Percentiles rank a stretch among this genome's conserved stretches.
These are phyloP conservation scores for Catharus ustulatus DNA, from an alignment of 2,797 vertebrate species.

Conservation along the genomic window DNA sequence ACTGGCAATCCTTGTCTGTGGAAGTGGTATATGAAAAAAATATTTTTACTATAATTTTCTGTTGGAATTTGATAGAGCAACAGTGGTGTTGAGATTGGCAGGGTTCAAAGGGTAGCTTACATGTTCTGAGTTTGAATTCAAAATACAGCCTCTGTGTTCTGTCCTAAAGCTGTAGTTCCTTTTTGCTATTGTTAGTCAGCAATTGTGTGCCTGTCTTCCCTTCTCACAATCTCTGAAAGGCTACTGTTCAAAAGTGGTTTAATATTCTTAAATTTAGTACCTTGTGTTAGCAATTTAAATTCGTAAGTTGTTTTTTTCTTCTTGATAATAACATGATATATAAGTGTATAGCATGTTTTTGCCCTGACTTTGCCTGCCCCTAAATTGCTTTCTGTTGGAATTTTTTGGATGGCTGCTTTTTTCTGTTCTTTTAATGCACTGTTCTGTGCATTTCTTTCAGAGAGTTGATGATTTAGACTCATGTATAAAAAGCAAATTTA, in stretches of 20 bases:
- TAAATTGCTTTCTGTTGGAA: not conserved
- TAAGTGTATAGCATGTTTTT: not conserved
- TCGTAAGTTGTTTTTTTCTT: not conserved
- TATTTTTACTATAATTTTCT: not conserved
- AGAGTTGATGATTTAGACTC: not conserved
- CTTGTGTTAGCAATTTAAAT: not conserved
- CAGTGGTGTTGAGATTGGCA: not conserved
- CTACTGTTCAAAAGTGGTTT: not conserved
- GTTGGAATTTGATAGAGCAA: not conserved
- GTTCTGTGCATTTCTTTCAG: not conserved
- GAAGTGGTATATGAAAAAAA: not conserved
- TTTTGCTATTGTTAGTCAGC: slow-evolving; percentile 30
- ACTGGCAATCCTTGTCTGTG: not conserved
- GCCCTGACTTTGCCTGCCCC: not conserved
- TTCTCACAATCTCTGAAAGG: not conserved
- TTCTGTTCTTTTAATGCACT: not conserved
- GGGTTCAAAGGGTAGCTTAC: not conserved
- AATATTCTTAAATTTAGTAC: not conserved
- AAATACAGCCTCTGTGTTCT: not conserved
- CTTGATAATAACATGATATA: not conserved
- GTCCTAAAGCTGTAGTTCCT: not conserved
- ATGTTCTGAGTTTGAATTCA: not conserved
- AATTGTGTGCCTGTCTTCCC: slow-evolving; percentile 13
- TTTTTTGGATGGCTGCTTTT: not conserved
- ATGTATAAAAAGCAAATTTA: not conserved